Conservation (phyloP, 23 tunicate species). For the Ascidia mentula region DNA sequence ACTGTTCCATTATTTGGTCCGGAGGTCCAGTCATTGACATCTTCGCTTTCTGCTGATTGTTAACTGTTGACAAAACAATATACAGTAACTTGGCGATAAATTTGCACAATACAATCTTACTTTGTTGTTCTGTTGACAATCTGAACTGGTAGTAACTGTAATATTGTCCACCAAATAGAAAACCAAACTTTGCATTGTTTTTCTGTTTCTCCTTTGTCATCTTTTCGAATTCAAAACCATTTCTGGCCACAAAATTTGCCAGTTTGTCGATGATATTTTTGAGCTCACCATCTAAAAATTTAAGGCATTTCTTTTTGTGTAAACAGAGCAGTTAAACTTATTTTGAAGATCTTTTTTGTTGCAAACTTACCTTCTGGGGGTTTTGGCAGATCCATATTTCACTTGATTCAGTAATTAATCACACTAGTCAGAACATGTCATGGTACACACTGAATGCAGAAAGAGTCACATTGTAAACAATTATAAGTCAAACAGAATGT, state of each 20-base stretch:
- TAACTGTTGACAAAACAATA: conserved; percentile 12
- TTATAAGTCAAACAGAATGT: no score
- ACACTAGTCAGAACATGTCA: no score
- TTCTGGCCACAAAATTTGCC: conserved; percentile 95
- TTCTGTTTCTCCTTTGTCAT: conserved; percentile 94
- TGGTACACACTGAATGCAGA: no score
- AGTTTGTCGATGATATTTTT: conserved; percentile 94
- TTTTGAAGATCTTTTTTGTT: not conserved
- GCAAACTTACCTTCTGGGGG: conserved; percentile 40
- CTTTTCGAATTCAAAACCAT: conserved; percentile 89
- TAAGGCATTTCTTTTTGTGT: not conserved
- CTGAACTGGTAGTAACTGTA: conserved; percentile 76
- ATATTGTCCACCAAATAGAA: conserved; percentile 88
- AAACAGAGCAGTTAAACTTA: not conserved
- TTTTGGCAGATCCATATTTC: conserved; percentile 47
- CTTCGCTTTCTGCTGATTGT: conserved; percentile 36
- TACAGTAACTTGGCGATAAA: not conserved
- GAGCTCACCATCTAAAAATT: conserved; percentile 65
- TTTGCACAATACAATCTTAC: conserved; percentile 14
- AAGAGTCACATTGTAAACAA: no score
- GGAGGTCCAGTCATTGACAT: conserved; percentile 33
- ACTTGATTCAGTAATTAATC: no score
- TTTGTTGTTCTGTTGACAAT: conserved; percentile 74
- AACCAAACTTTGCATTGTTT: conserved; percentile 76
- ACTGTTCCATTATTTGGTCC: conserved; percentile 60